Percentiles rank a stretch among this genome's conserved stretches.
These are phyloP conservation scores for Achlya flavicornis DNA, from an alignment of 2,888 invertebrate species.

Conservation along the genomic window DNA sequence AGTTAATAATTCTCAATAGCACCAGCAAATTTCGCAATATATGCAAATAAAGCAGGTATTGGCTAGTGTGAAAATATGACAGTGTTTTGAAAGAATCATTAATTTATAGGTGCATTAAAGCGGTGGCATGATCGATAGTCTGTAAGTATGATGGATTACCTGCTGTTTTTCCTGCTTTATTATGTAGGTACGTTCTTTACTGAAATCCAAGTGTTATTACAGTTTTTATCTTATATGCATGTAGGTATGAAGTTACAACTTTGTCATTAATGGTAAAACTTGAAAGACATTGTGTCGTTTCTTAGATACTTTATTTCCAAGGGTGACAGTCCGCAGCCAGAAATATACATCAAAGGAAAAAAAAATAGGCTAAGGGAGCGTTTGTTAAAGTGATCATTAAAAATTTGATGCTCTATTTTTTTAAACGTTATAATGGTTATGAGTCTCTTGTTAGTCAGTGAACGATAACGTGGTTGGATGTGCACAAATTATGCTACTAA, in stretches of 20 bases:
- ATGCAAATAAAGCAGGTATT: not conserved
- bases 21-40: not conserved
- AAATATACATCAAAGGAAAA: not conserved
- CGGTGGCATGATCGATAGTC: slow-evolving; percentile 58
- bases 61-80: slow-evolving; percentile 43
- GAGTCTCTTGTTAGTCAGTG: slow-evolving; percentile 38
- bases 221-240: not conserved
- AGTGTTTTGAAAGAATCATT: slow-evolving; percentile 62
- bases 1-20: too few species aligned
- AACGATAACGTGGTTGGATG: slow-evolving; percentile 46
- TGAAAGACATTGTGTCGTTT: not conserved
- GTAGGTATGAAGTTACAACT: not conserved
- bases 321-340: not conserved
- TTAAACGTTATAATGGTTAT: slow-evolving; percentile 15
- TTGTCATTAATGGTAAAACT: not conserved
- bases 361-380: not conserved
- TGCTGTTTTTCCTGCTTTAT: slow-evolving; percentile 22
- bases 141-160: slow-evolving; percentile 61
- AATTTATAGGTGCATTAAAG: slow-evolving; percentile 64
- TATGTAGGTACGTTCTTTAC: slow-evolving; percentile 23
- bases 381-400: too few species aligned
- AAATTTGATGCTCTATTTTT: not conserved
- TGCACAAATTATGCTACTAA: slow-evolving; percentile 55
- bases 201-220: not conserved
- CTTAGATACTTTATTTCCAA: not conserved